Conservation (phyloP, 2,797 vertebrate genomes). For the Pogoniulus pusillus region DNA sequence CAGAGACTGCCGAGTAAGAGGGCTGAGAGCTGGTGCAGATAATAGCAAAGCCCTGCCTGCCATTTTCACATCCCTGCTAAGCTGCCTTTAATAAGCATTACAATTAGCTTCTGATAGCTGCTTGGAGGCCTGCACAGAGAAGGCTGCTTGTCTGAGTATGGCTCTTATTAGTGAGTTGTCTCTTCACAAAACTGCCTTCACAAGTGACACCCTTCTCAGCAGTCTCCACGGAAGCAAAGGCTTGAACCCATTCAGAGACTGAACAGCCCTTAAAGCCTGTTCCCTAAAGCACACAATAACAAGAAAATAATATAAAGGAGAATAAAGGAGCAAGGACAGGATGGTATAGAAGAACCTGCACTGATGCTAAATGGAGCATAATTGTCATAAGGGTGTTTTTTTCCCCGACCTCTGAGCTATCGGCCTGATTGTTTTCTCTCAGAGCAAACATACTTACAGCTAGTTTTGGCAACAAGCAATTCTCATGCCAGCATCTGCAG, state of each 20-base stretch:
- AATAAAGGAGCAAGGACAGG: neutral
- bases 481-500: neutral
- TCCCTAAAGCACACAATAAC: slow-evolving; percentile 39
- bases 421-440: slow-evolving; percentile 7
- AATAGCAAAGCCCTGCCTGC: slow-evolving; percentile 61
- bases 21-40: slow-evolving; percentile 24
- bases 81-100: slow-evolving; percentile 65
- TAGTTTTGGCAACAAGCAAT: slow-evolving; percentile 25
- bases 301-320: slow-evolving; percentile 23
- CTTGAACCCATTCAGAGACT: slow-evolving; percentile 37
- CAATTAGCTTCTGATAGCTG: slow-evolving; percentile 64
- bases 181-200: slow-evolving; percentile 52
- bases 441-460: neutral
- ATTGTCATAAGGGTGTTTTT: neutral
- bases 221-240: neutral
- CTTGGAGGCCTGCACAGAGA: neutral
- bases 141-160: slow-evolving; percentile 7
- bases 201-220: slow-evolving; percentile 45
- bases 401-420: slow-evolving; percentile 28
- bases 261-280: neutral
- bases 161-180: slow-evolving; percentile 49
- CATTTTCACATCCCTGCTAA: slow-evolving; percentile 57
- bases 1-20: slow-evolving; percentile 35
- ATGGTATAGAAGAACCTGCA: neutral
- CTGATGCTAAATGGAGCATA: neutral